Conservation (phyloP, 2,797 vertebrate genomes). For the Psittacula echo region DNA sequence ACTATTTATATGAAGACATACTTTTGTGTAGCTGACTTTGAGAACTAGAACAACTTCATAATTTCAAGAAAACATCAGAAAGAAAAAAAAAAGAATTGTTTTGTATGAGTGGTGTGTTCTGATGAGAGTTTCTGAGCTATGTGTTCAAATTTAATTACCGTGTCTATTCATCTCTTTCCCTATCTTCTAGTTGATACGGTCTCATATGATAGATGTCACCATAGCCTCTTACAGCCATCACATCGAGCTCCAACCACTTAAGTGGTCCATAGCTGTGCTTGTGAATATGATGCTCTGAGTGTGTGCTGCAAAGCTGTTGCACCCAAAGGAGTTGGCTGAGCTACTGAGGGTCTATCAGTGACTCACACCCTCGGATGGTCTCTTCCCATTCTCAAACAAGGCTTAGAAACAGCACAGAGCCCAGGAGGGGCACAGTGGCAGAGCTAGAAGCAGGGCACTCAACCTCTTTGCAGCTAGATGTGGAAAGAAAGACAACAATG, state of each 20-base stretch:
- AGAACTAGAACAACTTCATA: neutral
- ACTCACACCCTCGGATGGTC: accelerated
- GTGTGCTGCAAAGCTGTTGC: neutral
- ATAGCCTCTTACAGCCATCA: neutral
- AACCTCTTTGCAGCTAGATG: neutral
- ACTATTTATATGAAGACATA: neutral
- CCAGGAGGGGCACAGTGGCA: neutral
- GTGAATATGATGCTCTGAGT: neutral
- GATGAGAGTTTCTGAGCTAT: neutral
- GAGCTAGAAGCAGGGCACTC: neutral
- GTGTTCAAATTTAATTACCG: neutral
- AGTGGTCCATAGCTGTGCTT: neutral
- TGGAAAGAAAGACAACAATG: neutral
- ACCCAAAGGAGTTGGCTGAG: accelerated
- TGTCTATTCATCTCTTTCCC: neutral
- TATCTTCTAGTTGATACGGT: neutral
- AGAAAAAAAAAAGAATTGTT: neutral
- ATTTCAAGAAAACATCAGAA: neutral
- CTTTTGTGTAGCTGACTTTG: neutral
- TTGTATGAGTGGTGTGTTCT: neutral
- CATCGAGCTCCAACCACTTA: neutral
- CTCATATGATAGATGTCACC: neutral
- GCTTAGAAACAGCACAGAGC: neutral
- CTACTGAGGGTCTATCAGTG: accelerated
- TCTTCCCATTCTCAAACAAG: accelerated